Base-by-base conservation (phyloP, 2,888 invertebrate species). In the Syrista parreyssii region DNA sequence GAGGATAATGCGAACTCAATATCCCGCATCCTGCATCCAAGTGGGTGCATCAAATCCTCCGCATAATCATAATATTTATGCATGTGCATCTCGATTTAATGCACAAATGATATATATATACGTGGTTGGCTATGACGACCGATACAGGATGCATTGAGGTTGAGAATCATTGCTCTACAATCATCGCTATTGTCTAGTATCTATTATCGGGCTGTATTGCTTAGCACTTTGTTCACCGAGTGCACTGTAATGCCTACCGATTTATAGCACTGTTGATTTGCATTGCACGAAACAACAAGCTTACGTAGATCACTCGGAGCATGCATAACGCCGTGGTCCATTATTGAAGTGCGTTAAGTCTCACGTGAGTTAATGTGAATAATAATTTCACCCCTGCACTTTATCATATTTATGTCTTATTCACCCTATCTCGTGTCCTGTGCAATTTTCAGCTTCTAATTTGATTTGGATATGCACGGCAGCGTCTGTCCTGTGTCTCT, bases 1-100 rank as follows among this genome's bases (percentile, higher is more conserved):
- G 80, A 82, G 81, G 84, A 84, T 87, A 86, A 88, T 87, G 87
- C 84, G 85, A 87, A 87, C 88, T 83, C 88, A 85, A 88, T 88
- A 88, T 85, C 83, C 83, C 80, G 82, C 81, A 71, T 71, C 71
- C 71, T 71, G 30, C 32, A 71, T 31, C 12, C 71, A 30, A 71
- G 31, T 32, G 32, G 32, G 32, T 71, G 79, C 84, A 87, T 86
- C 86, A 85, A 86, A 86, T 85, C 87, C 83, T 81, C 85, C 82
- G 83, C 82, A 83, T 82, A 84, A 84, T 83, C 83, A 87, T 87
- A 88, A 88, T 87, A 87, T 88, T 55, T 55, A 55, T 55, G 40
- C 15, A 23, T 55, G 86, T 85, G 83, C 86, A 86, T 88, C 88
- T 87, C 83, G 80, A 83, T 86, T 84, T 86, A 87, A 86, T 85